Evolutionary conservation across 2,888 invertebrate genomes (phyloP).

Genomic region (Hydrotaea diabolus): DNA sequence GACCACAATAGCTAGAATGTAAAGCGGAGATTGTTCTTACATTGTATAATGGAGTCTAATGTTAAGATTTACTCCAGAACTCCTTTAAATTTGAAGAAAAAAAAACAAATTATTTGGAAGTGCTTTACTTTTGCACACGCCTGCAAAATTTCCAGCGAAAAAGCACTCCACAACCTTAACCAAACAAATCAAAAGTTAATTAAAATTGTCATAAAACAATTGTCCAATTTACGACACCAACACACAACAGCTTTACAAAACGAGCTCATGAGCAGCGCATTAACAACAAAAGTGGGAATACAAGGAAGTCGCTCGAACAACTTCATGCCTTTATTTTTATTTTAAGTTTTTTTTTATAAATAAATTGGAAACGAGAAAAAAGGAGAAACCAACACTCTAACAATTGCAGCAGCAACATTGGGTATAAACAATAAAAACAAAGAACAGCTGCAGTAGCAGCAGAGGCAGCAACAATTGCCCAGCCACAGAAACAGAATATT

Average conservation of each 20-base stretch:
- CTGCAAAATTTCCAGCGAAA: neutral
- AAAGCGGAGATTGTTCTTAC: too few relatives aligned
- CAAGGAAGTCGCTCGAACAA: neutral
- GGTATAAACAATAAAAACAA: neutral
- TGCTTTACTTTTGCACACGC: too few relatives aligned
- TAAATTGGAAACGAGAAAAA: neutral
- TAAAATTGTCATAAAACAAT: conserved; percentile 3
- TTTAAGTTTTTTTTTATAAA: neutral
- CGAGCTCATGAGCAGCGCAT: too few relatives aligned
- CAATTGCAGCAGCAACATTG: too few relatives aligned
- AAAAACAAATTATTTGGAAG: too few relatives aligned
- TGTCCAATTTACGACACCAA: neutral
- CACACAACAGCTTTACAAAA: neutral
- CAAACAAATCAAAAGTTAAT: neutral
- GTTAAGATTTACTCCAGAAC: too few relatives aligned
- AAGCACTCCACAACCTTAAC: neutral
- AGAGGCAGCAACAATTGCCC: neutral
- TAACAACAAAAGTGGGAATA: too few relatives aligned
- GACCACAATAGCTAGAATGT: too few relatives aligned
- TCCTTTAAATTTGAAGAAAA: too few relatives aligned
- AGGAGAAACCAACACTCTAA: neutral
- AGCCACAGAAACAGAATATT: neutral
- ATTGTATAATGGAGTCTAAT: too few relatives aligned
- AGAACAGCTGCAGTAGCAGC: neutral
- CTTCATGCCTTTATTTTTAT: neutral